Evolutionary conservation across 2,113 vertebrate species (phyloP).

Genomic region (Corydoras maculifer): DNA sequence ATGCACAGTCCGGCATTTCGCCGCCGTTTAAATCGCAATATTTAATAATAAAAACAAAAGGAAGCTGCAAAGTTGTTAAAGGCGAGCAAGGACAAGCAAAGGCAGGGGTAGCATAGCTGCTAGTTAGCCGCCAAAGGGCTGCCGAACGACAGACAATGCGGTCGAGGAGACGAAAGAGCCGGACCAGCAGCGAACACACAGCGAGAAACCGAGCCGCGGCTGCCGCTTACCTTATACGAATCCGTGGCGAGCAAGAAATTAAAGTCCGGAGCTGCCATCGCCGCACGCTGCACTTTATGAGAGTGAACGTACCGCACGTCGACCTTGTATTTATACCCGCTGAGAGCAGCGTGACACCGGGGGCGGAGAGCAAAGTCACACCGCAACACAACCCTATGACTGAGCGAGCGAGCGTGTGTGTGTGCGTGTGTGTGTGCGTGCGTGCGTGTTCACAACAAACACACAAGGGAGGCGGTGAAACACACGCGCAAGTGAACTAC

Average conservation of each 20-base stretch:
- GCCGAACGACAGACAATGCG: background rate
- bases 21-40: background rate
- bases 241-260: conserved; percentile 68
- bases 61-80: background rate
- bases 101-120: background rate
- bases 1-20: background rate
- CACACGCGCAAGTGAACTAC: background rate
- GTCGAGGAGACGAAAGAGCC: background rate
- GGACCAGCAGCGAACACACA: background rate
- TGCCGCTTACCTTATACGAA: conserved; percentile 64
- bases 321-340: conserved; percentile 17
- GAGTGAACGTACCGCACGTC: background rate
- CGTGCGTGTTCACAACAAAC: background rate
- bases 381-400: background rate
- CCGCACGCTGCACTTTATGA: background rate
- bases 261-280: conserved; percentile 64
- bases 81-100: conserved; percentile 16
- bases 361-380: background rate
- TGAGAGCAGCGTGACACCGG: conserved; percentile 14
- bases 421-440: background rate
- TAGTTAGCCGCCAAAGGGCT: background rate
- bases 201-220: background rate
- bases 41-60: background rate
- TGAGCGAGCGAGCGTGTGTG: background rate
- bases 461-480: background rate